A percentile compares a stretch with the other conserved stretches of the same genome.
These are phyloP conservation scores for Lottia scabra DNA, from an alignment of 2,888 invertebrate species.

Conservation along the genomic window DNA sequence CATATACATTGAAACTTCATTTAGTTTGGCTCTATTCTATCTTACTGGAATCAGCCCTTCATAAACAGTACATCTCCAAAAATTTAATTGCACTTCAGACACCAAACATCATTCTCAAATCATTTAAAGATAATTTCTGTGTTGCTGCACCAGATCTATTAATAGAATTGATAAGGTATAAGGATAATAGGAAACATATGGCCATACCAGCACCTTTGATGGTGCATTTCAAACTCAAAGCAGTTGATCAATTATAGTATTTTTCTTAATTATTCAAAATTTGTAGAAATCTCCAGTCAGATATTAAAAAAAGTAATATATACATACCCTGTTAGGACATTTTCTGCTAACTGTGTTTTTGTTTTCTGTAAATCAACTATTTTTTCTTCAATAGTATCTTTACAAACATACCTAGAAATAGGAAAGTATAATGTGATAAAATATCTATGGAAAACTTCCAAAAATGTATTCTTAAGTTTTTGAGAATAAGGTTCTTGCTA, in stretches of 20 bases:
- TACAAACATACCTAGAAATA: conserved; percentile 79
- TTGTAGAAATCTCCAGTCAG: not conserved
- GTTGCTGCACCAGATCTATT: conserved; percentile 69
- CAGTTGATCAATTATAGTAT: too few species aligned
- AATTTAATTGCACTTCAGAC: conserved; percentile 36
- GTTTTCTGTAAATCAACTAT: conserved; percentile 84
- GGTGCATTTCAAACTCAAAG: not conserved
- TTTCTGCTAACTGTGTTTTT: conserved; percentile 83
- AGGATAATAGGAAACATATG: not conserved
- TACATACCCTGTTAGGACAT: conserved; percentile 80
- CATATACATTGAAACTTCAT: too few species aligned
- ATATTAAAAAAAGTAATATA: not conserved
- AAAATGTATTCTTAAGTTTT: too few species aligned
- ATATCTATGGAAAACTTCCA: too few species aligned
- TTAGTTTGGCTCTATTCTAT: too few species aligned
- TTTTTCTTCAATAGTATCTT: conserved; percentile 88
- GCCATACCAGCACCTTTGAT: too few species aligned
- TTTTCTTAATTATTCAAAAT: too few species aligned
- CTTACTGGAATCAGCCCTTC: too few species aligned
- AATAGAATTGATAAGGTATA: conserved; percentile 1
- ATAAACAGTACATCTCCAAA: too few species aligned
- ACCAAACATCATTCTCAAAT: conserved; percentile 74
- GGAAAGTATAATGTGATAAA: not conserved
- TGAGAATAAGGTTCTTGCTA: too few species aligned
- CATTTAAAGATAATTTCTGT: conserved; percentile 83